A percentile compares a stretch with the other conserved stretches of the same genome.
phyloP scores from a whole-genome alignment of 2,797 vertebrate species.

The Gymnoscopelus microlampas region DNA sequence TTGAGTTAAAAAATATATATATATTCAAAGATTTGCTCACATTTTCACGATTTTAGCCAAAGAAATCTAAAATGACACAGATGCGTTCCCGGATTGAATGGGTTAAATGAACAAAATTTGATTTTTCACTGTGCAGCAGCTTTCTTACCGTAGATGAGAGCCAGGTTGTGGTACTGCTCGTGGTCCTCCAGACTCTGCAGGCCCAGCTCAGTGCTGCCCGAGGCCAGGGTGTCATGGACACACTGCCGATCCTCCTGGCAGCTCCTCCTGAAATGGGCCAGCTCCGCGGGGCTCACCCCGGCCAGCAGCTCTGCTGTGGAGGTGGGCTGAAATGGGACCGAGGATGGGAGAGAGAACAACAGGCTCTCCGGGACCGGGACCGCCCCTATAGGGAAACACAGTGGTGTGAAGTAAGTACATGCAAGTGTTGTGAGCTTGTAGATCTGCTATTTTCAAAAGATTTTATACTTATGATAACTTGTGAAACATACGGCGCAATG shows the following conservation, averaged over 20 bases:
- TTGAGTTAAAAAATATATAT: too few relatives aligned
- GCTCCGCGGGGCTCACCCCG: constrained; percentile 53
- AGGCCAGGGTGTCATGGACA: constrained; percentile 78
- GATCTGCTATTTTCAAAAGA: too few relatives aligned
- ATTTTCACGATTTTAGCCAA: too few relatives aligned
- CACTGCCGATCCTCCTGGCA: constrained; percentile 76
- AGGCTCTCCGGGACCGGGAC: constrained; percentile 85
- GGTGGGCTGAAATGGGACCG: constrained; percentile 46
- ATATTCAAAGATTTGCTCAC: too few relatives aligned
- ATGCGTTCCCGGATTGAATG: too few relatives aligned
- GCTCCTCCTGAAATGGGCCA: constrained; percentile 57
- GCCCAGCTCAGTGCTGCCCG: constrained; percentile 67
- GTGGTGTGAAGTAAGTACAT: too few relatives aligned
- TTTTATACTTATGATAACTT: too few relatives aligned
- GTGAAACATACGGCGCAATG: too few relatives aligned
- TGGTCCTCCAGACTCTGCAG: constrained; percentile 67
- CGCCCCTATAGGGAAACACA: constrained; percentile 73
- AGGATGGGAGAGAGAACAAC: constrained; percentile 67
- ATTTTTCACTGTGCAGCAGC: not conserved
- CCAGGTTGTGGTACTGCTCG: constrained; percentile 57
- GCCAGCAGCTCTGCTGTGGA: constrained; percentile 65
- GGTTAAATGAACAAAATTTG: too few relatives aligned
- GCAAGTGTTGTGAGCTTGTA: too few relatives aligned
- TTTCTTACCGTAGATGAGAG: constrained; percentile 72
- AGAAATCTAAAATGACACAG: too few relatives aligned